These are phyloP conservation scores for Polydesmus complanatus DNA, from an alignment of 2,888 invertebrate species.

Conservation along the genomic window DNA sequence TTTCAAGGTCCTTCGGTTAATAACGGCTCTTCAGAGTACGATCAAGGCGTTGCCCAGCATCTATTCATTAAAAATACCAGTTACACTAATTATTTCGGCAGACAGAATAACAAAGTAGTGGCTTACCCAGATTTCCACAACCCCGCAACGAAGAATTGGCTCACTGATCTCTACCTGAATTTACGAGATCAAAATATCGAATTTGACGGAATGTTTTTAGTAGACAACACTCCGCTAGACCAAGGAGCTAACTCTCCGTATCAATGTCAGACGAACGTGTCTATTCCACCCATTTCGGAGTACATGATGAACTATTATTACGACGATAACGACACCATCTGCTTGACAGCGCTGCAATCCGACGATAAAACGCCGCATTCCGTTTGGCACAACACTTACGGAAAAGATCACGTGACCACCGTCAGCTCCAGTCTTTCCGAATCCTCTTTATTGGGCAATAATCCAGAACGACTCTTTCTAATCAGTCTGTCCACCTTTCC, in stretches of 20 bases:
- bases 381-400: constrained; percentile 39
- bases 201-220: constrained; percentile 21
- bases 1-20: background rate
- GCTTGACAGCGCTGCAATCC: constrained; percentile 28
- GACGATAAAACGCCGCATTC: constrained; percentile 26
- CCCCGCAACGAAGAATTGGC: constrained; percentile 18
- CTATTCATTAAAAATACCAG: constrained; percentile 12
- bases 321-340: constrained; percentile 27
- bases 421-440: constrained; percentile 22
- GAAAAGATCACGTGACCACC: constrained; percentile 35
- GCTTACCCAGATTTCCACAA: constrained; percentile 21
- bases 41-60: background rate
- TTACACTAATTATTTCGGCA: constrained; percentile 7
- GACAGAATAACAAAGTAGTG: constrained; percentile 7
- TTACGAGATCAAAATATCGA: constrained; percentile 11
- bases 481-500: constrained; percentile 32
- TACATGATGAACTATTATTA: background rate
- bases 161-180: constrained; percentile 16
- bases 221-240: constrained; percentile 19
- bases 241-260: background rate
- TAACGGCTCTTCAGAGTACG: constrained; percentile 8
- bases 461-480: constrained; percentile 21
- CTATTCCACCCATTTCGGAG: constrained; percentile 6
- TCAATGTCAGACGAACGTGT: background rate
- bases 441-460: background rate